Percentiles rank a stretch among this genome's conserved stretches.
Conservation (phyloP, 1,140 invertebrate species). For the Pogonomyrmex barbatus region DNA sequence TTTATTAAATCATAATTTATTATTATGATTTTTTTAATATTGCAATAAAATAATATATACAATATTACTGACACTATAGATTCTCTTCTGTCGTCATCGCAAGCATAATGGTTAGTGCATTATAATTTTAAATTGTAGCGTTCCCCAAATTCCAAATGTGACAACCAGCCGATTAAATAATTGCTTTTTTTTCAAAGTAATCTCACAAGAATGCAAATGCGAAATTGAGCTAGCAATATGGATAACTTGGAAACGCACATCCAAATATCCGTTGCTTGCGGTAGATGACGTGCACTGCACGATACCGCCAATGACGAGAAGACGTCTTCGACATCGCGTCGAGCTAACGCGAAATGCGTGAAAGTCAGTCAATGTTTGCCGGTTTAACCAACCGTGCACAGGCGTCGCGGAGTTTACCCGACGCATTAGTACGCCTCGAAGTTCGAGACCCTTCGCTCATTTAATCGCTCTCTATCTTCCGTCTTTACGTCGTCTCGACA, state of each 20-base stretch:
- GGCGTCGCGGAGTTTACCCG: constrained; percentile 76
- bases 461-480: constrained; percentile 77
- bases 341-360: constrained; percentile 46
- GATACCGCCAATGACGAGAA: constrained; percentile 26
- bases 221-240: neutral
- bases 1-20: too few relatives aligned
- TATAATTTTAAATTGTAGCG: neutral
- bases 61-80: neutral
- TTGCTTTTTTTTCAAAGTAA: neutral
- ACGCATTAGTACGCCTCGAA: constrained; percentile 77
- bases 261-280: neutral
- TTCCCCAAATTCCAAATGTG: neutral
- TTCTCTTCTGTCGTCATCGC: neutral
- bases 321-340: constrained; percentile 37
- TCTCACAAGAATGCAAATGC: neutral
- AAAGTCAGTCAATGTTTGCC: constrained; percentile 83
- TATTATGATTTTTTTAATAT: neutral
- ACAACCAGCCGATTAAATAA: too few relatives aligned
- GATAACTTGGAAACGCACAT: neutral
- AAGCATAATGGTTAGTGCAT: neutral
- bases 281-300: neutral
- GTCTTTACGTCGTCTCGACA: constrained; percentile 21
- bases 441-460: constrained; percentile 71
- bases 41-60: neutral
- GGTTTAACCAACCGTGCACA: constrained; percentile 81